Percentiles rank a stretch among this genome's conserved stretches.
phyloP scores from a whole-genome alignment of 2,113 vertebrate genomes.

The Tursiops truncatus region DNA sequence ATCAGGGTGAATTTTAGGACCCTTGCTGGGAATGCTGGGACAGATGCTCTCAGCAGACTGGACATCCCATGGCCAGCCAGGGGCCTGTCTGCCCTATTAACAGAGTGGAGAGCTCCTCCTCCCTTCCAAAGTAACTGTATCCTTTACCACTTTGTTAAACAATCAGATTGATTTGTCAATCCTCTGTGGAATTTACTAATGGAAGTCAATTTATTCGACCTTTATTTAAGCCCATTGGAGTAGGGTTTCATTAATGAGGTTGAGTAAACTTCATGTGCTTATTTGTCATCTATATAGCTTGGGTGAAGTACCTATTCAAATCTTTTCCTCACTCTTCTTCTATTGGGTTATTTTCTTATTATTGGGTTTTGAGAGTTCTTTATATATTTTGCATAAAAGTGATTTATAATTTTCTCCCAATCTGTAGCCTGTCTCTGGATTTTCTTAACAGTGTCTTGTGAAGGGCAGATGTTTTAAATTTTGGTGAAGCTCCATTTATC shows the following conservation, averaged over 20 bases:
- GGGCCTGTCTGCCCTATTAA: neutral
- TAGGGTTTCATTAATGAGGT: neutral
- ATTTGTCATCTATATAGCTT: neutral
- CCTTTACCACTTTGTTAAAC: neutral
- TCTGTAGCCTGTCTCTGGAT: neutral
- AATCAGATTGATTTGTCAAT: neutral
- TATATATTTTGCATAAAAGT: neutral
- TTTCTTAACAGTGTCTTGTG: neutral
- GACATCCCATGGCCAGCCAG: neutral
- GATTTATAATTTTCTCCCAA: neutral
- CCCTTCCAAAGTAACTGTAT: neutral
- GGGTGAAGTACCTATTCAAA: neutral
- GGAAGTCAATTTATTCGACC: neutral
- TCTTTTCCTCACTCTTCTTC: neutral
- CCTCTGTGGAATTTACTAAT: neutral
- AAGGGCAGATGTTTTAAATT: neutral
- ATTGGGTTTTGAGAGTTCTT: neutral
- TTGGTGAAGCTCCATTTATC: neutral
- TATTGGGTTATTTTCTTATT: neutral
- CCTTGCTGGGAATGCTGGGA: neutral
- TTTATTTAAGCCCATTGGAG: neutral
- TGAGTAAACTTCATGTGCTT: neutral
- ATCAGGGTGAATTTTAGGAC: neutral
- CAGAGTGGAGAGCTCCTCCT: neutral
- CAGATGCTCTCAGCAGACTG: neutral